phyloP scores from a whole-genome alignment of 2,113 vertebrate genomes.

The Cyanoramphus novaezelandiae region DNA sequence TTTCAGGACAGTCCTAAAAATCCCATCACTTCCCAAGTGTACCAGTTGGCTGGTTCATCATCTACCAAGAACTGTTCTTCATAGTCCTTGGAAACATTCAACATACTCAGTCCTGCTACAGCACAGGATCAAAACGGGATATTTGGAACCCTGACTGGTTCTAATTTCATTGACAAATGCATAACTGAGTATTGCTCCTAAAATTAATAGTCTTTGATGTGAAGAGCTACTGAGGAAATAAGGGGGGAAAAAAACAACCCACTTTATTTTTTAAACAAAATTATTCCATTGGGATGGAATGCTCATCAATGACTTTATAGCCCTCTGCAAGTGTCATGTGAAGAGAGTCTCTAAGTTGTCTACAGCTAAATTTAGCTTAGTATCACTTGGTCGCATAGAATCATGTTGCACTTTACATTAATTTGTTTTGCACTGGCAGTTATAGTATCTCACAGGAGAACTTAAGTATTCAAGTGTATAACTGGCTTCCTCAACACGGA shows the following conservation, averaged over 20 bases:
- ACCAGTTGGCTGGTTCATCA: not conserved
- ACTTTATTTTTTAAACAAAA: not conserved
- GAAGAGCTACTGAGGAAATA: not conserved
- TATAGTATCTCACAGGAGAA: conserved; percentile 52
- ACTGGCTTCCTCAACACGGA: conserved; percentile 60
- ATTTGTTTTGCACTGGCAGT: conserved; percentile 66
- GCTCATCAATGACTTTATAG: not conserved
- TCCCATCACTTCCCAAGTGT: not conserved
- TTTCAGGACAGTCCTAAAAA: not conserved
- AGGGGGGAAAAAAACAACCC: accelerated
- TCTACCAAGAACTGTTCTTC: not conserved
- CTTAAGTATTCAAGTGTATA: conserved; percentile 41
- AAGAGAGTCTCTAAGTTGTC: conserved; percentile 40
- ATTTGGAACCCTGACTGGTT: not conserved
- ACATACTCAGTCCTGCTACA: not conserved
- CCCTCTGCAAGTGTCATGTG: conserved; percentile 58
- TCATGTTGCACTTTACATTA: conserved; percentile 73
- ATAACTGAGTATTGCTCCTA: not conserved
- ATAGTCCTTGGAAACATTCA: not conserved
- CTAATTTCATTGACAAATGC: not conserved
- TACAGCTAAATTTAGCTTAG: conserved; percentile 77
- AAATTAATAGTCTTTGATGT: not conserved
- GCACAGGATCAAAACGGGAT: not conserved
- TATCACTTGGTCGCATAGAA: conserved; percentile 64
- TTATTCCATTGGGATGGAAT: not conserved